Conservation (phyloP, 2,113 vertebrate genomes). For the Cygnus atratus region DNA sequence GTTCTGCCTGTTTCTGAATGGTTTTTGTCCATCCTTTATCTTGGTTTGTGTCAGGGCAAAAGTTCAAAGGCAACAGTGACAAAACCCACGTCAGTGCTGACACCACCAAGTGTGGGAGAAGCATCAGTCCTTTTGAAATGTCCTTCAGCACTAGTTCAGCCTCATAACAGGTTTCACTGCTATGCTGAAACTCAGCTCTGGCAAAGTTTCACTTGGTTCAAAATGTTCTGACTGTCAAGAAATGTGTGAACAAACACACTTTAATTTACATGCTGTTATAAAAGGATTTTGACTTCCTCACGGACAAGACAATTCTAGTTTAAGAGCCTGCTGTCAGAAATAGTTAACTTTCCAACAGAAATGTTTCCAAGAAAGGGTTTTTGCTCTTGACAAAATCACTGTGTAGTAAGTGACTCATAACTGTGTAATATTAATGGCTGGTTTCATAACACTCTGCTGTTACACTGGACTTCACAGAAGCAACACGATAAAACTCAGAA, state of each 20-base stretch:
- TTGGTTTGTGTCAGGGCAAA: background rate
- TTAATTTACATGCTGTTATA: background rate
- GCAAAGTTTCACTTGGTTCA: background rate
- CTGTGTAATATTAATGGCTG: background rate
- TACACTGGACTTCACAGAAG: conserved; percentile 28
- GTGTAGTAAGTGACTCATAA: background rate
- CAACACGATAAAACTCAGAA: conserved; percentile 14
- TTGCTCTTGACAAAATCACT: background rate
- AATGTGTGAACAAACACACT: background rate
- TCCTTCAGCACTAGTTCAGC: background rate
- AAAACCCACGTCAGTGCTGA: background rate
- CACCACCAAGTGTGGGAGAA: background rate
- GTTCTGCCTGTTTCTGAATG: background rate
- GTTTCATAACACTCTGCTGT: conserved; percentile 15
- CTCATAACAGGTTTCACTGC: background rate
- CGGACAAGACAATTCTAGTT: background rate
- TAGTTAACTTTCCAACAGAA: background rate
- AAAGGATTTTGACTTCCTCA: background rate
- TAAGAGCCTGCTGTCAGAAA: background rate
- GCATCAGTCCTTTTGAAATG: background rate
- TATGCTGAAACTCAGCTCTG: background rate
- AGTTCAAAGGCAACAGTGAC: background rate
- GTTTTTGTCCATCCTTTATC: background rate
- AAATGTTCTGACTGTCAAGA: background rate
- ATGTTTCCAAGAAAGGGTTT: background rate